Evolutionary conservation across 2,888 invertebrate species (phyloP).

Genomic region (Papilio demoleus): DNA sequence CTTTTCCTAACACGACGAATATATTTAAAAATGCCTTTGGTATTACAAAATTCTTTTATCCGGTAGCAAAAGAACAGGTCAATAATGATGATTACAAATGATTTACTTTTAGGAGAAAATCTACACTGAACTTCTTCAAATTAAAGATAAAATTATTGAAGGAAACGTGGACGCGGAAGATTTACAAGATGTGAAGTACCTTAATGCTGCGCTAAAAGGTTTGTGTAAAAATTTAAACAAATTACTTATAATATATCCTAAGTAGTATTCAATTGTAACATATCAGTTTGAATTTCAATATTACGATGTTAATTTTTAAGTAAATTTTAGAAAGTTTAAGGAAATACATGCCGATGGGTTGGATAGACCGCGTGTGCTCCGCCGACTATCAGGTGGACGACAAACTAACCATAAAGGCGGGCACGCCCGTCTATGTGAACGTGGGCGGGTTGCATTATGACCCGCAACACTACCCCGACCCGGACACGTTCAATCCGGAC

Average conservation of each 20-base stretch:
- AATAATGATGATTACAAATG: background rate
- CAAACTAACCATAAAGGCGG: conserved; percentile 47
- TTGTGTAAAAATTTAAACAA: background rate
- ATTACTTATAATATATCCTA: background rate
- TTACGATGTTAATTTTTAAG: background rate
- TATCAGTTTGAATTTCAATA: background rate
- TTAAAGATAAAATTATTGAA: conserved; percentile 41
- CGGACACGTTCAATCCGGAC: conserved; percentile 79
- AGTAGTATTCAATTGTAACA: background rate
- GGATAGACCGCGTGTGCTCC: conserved; percentile 48
- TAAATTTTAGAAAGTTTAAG: conserved; percentile 47
- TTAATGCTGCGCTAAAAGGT: conserved; percentile 51
- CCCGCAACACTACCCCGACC: conserved; percentile 77
- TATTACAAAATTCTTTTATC: too few species aligned
- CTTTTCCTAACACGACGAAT: too few species aligned
- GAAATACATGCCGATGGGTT: conserved; percentile 50
- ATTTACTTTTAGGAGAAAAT: conserved; percentile 48
- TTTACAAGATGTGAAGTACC: conserved; percentile 45
- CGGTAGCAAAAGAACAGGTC: too few species aligned
- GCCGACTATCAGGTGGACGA: conserved; percentile 50
- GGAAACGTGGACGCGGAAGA: conserved; percentile 42
- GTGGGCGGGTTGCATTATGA: conserved; percentile 63
- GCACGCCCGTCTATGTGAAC: conserved; percentile 57
- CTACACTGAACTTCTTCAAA: conserved; percentile 46
- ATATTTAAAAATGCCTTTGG: too few species aligned